Evolutionary conservation across 2,113 vertebrate genomes (phyloP).

Genomic region (Odobenus rosmarus): DNA sequence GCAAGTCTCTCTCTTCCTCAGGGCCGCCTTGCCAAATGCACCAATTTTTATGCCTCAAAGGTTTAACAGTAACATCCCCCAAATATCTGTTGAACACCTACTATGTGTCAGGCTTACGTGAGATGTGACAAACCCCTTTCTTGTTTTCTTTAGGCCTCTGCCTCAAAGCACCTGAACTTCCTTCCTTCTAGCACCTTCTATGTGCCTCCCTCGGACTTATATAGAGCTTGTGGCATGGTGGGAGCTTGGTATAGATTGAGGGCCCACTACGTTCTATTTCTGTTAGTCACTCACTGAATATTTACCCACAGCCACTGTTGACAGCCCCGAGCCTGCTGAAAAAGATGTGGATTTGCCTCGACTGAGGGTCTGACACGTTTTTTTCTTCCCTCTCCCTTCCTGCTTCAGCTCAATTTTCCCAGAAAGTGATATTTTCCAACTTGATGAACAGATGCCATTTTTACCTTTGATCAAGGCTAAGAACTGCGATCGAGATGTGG

Average conservation of each 20-base stretch:
- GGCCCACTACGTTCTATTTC: too few species aligned
- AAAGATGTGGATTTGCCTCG: background rate
- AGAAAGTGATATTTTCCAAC: background rate
- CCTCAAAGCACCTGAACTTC: background rate
- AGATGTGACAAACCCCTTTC: background rate
- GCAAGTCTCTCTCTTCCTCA: background rate
- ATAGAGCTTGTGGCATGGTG: fast-evolving
- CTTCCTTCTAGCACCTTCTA: background rate
- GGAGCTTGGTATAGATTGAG: fast-evolving
- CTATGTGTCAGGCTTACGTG: fast-evolving
- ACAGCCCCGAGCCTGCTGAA: background rate
- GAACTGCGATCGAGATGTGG: background rate
- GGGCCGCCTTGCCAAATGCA: background rate
- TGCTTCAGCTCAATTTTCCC: background rate
- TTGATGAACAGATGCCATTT: constrained; percentile 7
- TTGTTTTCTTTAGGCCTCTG: background rate
- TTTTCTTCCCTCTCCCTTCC: background rate
- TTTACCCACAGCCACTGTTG: fast-evolving
- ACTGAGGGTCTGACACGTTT: background rate
- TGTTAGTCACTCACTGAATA: background rate
- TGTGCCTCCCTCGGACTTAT: fast-evolving
- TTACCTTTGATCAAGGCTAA: constrained; percentile 4
- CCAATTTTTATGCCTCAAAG: fast-evolving
- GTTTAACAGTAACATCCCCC: too few species aligned
- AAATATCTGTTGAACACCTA: fast-evolving